Percentiles rank a stretch among this genome's conserved stretches.
These are phyloP conservation scores for Poecilia picta DNA, from an alignment of 2,797 vertebrate species.

Conservation along the genomic window DNA sequence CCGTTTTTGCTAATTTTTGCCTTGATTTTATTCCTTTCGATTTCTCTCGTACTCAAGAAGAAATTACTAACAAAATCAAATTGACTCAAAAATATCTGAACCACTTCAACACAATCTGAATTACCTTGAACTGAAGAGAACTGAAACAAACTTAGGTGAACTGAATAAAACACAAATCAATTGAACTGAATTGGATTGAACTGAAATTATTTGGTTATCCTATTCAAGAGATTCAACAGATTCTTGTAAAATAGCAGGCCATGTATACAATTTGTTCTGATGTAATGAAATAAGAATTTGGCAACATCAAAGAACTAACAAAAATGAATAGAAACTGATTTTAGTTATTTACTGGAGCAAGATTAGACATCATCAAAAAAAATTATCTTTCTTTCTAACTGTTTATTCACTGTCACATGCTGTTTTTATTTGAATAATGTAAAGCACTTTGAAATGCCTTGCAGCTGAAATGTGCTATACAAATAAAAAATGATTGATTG, in stretches of 20 bases:
- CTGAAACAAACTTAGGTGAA: background rate
- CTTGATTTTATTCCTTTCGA: background rate
- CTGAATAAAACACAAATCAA: background rate
- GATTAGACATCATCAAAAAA: no score
- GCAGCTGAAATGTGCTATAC: no score
- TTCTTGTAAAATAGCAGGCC: background rate
- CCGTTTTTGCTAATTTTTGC: background rate
- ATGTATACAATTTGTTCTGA: background rate
- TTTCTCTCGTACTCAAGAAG: background rate
- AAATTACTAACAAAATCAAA: background rate
- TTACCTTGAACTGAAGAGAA: background rate
- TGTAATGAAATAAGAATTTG: background rate
- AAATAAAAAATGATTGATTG: no score
- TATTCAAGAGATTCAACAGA: background rate
- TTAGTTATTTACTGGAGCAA: background rate
- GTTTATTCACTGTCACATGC: no score
- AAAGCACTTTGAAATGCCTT: no score
- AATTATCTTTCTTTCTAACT: no score
- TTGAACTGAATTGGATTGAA: background rate
- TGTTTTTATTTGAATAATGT: no score
- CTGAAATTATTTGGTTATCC: background rate
- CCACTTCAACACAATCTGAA: background rate
- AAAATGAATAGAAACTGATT: background rate
- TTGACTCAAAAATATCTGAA: background rate
- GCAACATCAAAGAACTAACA: background rate